Evolutionary conservation across 2,113 vertebrate genomes (phyloP).

Genomic region (Mirza zaza): DNA sequence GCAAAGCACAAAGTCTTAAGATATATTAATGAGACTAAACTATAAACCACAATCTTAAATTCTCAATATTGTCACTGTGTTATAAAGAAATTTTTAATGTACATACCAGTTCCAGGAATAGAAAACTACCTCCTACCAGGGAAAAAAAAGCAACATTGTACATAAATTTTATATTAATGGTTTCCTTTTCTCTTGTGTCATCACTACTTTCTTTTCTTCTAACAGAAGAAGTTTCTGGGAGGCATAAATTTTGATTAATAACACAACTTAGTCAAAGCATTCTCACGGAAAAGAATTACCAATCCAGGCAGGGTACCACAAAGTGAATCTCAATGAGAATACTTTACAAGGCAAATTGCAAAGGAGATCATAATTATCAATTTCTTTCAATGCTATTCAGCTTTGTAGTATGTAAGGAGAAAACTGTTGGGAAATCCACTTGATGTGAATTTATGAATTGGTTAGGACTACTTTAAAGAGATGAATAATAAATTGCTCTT

Average conservation of each 20-base stretch:
- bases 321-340: conserved; percentile 70
- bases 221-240: conserved; percentile 54
- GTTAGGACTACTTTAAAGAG: neutral
- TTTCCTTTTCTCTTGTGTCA: conserved; percentile 47
- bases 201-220: conserved; percentile 24
- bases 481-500: conserved; percentile 48
- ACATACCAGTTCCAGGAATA: neutral
- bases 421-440: conserved; percentile 56
- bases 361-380: conserved; percentile 67
- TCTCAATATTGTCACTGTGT: neutral
- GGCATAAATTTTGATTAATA: conserved; percentile 71
- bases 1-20: neutral
- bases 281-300: conserved; percentile 73
- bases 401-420: conserved; percentile 45
- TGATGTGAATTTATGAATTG: conserved; percentile 60
- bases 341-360: conserved; percentile 74
- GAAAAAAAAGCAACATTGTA: neutral
- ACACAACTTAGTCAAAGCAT: conserved; percentile 58
- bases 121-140: neutral
- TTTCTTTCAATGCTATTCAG: conserved; percentile 34
- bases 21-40: conserved; percentile 33
- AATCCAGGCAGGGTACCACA: conserved; percentile 53
- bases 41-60: conserved; percentile 27
- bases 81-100: conserved; percentile 33
- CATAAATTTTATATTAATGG: conserved; percentile 33